Evolutionary conservation across 2,888 invertebrate genomes (phyloP).

Genomic region (Sepioteuthis lessoniana): DNA sequence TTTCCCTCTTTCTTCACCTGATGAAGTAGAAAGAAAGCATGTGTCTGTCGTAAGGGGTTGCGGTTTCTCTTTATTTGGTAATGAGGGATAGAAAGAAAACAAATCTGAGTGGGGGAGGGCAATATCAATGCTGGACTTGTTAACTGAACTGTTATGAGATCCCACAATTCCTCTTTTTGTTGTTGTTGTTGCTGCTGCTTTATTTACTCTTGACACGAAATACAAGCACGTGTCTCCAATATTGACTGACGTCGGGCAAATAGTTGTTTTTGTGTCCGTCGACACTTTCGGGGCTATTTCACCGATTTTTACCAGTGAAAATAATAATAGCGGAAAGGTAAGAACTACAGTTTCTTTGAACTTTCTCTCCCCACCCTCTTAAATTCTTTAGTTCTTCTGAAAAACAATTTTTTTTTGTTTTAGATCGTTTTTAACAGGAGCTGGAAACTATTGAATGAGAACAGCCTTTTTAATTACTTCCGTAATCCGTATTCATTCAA

Average conservation of each 20-base stretch:
- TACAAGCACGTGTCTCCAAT: neutral
- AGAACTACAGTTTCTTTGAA: neutral
- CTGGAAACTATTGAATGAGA: no score
- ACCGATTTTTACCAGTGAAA: neutral
- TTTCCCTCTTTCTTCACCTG: no score
- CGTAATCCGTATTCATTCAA: no score
- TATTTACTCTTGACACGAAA: neutral
- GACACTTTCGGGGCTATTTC: neutral
- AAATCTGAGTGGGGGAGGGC: neutral
- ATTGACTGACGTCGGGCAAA: neutral
- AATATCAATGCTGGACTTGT: neutral
- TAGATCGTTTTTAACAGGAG: no score
- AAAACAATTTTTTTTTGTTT: no score
- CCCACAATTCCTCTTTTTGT: neutral
- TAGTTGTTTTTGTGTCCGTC: neutral
- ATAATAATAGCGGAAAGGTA: neutral
- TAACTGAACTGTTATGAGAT: neutral
- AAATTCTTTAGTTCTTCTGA: neutral
- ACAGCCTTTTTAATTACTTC: no score
- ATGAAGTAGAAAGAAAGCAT: no score
- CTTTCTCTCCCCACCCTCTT: no score
- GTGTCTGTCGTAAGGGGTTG: no score
- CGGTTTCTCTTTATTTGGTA: neutral
- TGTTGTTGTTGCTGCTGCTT: neutral
- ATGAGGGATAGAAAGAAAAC: neutral